These are phyloP conservation scores for Carcinoscorpius rotundicauda DNA, from an alignment of 1,140 invertebrate species.

Conservation along the genomic window DNA sequence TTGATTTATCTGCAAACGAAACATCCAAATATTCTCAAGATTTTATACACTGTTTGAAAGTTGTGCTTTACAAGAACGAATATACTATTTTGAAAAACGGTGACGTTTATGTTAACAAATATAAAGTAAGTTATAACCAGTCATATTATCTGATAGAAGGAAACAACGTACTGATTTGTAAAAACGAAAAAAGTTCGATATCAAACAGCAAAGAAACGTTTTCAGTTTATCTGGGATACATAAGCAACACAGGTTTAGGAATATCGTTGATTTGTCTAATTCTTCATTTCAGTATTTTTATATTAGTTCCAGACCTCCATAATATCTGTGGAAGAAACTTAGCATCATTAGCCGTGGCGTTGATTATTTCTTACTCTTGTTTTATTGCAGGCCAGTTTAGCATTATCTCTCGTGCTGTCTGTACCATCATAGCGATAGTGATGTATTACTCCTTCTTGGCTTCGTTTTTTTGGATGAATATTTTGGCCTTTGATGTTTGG, in stretches of 20 bases:
- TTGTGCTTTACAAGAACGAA: constrained; percentile 34
- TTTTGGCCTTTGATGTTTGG: constrained; percentile 46
- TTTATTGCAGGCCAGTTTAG: constrained; percentile 35
- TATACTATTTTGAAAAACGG: constrained; percentile 32
- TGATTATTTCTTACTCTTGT: constrained; percentile 36
- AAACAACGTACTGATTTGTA: constrained; percentile 27
- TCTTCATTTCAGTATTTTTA: constrained; percentile 37
- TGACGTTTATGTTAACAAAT: constrained; percentile 32
- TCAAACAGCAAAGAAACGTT: constrained; percentile 6
- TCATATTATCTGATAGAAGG: constrained; percentile 29
- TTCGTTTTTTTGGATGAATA: constrained; percentile 47
- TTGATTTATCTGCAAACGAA: too few species aligned
- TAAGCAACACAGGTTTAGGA: constrained; percentile 36
- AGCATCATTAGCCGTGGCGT: constrained; percentile 36
- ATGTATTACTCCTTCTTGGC: constrained; percentile 43
- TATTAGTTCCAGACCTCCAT: constrained; percentile 36
- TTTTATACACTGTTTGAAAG: constrained; percentile 32
- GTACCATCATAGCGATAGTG: constrained; percentile 33
- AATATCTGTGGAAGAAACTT: constrained; percentile 43
- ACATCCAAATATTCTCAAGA: background rate
- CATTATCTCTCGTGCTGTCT: constrained; percentile 18
- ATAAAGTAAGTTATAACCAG: constrained; percentile 29
- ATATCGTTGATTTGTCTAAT: constrained; percentile 39
- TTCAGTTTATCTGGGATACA: constrained; percentile 35
- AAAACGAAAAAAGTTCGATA: constrained; percentile 7